Evolutionary conservation across 1,140 invertebrate species (phyloP).

Genomic region (Plodia interpunctella): DNA sequence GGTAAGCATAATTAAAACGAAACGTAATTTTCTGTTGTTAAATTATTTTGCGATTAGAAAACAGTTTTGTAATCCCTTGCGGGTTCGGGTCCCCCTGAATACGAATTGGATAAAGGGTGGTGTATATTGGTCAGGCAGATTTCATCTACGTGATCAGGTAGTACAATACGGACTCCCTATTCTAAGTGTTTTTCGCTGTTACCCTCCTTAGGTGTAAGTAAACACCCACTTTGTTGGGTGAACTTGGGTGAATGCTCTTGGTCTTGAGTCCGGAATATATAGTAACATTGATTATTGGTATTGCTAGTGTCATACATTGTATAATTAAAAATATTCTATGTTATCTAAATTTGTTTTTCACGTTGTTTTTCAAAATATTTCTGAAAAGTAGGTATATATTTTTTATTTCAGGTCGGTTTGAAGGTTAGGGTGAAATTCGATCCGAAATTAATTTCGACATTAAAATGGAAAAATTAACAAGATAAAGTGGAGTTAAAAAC

Average conservation of each 20-base stretch:
- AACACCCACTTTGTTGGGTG: not conserved
- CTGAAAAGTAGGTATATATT: not conserved
- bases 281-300: too few species aligned
- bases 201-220: conserved; percentile 14
- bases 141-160: conserved; percentile 41
- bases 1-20: too few species aligned
- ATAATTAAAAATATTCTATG: too few species aligned
- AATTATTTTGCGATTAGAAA: conserved; percentile 12
- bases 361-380: too few species aligned
- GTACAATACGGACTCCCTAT: conserved; percentile 27
- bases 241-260: not conserved
- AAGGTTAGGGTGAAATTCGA: not conserved
- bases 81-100: conserved; percentile 30
- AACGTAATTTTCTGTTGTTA: not conserved
- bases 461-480: conserved; percentile 1
- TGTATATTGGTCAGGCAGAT: conserved; percentile 50
- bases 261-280: too few species aligned
- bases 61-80: conserved; percentile 42
- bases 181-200: conserved; percentile 43
- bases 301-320: too few species aligned
- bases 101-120: conserved; percentile 41
- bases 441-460: not conserved
- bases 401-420: not conserved
- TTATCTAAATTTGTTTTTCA: too few species aligned
- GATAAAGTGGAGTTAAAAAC: conserved; percentile 7